phyloP scores from a whole-genome alignment of 2,113 vertebrate species.

The Brachionichthys hirsutus region DNA sequence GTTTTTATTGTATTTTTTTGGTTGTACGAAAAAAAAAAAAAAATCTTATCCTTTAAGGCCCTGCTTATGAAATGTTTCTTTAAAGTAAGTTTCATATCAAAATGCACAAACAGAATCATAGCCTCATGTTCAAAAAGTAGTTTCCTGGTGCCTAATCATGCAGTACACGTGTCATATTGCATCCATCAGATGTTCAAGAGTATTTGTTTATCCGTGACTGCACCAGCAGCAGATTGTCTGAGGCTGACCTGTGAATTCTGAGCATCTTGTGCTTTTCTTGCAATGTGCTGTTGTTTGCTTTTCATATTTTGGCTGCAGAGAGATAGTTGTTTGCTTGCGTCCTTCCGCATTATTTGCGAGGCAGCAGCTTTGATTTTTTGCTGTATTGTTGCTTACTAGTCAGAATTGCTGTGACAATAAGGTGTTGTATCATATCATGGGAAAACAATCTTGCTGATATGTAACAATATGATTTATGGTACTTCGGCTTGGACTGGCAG shows the following conservation, averaged over 20 bases:
- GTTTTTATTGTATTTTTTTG: too few relatives aligned
- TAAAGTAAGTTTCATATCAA: too few relatives aligned
- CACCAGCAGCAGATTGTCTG: slow-evolving; percentile 45
- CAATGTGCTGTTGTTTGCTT: not conserved
- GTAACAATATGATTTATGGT: slow-evolving; percentile 19
- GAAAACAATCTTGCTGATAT: slow-evolving; percentile 7
- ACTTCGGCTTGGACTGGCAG: slow-evolving; percentile 6
- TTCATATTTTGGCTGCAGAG: slow-evolving; percentile 34
- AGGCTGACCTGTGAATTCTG: slow-evolving; percentile 57
- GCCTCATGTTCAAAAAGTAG: too few relatives aligned
- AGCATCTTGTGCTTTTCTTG: slow-evolving; percentile 16
- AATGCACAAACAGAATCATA: too few relatives aligned
- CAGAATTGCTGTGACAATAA: slow-evolving; percentile 5
- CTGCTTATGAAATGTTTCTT: not conserved
- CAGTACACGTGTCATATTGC: not conserved
- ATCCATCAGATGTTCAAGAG: too few relatives aligned
- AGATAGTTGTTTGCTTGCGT: slow-evolving; percentile 35
- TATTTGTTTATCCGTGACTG: too few relatives aligned
- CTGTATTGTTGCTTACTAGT: slow-evolving; percentile 4
- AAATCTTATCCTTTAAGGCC: not conserved
- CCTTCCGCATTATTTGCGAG: slow-evolving; percentile 26
- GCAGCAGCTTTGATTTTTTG: slow-evolving; percentile 20
- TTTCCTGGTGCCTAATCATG: not conserved
- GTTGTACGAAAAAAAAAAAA: too few relatives aligned
- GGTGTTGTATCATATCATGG: slow-evolving; percentile 13